Evolutionary conservation across 2,888 invertebrate genomes (phyloP).

Genomic region (Drosophila birchii): DNA sequence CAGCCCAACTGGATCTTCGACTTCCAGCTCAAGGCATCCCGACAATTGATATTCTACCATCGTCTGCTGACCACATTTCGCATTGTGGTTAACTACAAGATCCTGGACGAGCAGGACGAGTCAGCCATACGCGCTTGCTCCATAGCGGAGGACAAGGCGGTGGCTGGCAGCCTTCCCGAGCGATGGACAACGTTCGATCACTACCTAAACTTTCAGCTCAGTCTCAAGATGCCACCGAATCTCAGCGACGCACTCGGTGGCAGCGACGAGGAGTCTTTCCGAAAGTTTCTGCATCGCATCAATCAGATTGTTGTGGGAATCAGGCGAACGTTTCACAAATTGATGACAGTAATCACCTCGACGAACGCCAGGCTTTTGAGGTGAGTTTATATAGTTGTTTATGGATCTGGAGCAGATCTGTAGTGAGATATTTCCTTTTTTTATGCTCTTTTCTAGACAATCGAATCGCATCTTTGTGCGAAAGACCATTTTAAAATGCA

Average conservation of each 20-base stretch:
- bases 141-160: conserved; percentile 20
- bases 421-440: background rate
- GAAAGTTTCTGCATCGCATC: conserved; percentile 56
- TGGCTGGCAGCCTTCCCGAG: background rate
- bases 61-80: conserved; percentile 45
- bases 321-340: conserved; percentile 34
- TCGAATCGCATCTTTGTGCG: conserved; percentile 57
- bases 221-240: conserved; percentile 67
- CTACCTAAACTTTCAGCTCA: conserved; percentile 70
- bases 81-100: conserved; percentile 57
- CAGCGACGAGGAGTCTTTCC: conserved; percentile 46
- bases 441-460: conserved; percentile 49
- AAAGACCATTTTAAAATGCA: conserved; percentile 56
- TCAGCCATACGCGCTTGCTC: conserved; percentile 49
- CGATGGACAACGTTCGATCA: conserved; percentile 62
- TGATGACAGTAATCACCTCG: conserved; percentile 50
- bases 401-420: no score
- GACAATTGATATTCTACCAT: conserved; percentile 53
- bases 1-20: conserved; percentile 76
- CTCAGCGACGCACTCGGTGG: conserved; percentile 41
- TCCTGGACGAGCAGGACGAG: conserved; percentile 50
- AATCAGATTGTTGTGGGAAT: conserved; percentile 58
- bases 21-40: conserved; percentile 55
- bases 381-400: conserved; percentile 46
- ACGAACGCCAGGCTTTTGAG: conserved; percentile 57